A percentile compares a stretch with the other conserved stretches of the same genome.
These are phyloP conservation scores for Vanessa tameamea DNA, from an alignment of 1,140 invertebrate species.

Conservation along the genomic window DNA sequence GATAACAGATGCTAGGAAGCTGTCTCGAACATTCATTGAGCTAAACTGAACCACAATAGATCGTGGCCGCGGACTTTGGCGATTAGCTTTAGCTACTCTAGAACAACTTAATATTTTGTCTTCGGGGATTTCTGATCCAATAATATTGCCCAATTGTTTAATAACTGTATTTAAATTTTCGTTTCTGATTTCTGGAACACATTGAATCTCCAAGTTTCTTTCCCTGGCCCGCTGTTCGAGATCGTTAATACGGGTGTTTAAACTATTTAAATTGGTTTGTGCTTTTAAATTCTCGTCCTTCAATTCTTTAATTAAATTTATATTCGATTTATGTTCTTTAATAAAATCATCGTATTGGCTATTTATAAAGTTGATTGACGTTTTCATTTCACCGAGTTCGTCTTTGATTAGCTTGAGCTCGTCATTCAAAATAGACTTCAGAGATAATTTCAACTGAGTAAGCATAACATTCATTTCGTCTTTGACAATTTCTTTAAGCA, in stretches of 20 bases:
- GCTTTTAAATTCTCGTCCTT: constrained; percentile 6
- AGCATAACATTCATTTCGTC: constrained; percentile 10
- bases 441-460: constrained; percentile 1
- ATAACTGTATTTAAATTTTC: neutral
- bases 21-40: no score
- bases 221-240: no score
- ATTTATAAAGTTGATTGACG: constrained; percentile 7
- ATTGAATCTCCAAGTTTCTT: no score
- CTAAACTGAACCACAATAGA: no score
- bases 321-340: constrained; percentile 3
- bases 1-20: no score
- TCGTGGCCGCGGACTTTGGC: no score
- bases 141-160: neutral
- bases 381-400: constrained; percentile 7
- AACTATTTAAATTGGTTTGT: neutral
- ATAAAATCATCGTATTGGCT: constrained; percentile 7
- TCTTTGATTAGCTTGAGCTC: constrained; percentile 2
- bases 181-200: neutral
- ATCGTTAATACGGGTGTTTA: no score
- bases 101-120: constrained; percentile 1
- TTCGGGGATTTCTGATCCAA: neutral
- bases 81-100: no score
- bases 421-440: constrained; percentile 6
- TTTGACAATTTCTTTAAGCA: constrained; percentile 5
- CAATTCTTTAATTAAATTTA: constrained; percentile 4